Evolutionary conservation across 2,888 invertebrate genomes (phyloP), one percentile per base, ranked within the genome.

Genomic region (Meiosimyza platycephala): DNA sequence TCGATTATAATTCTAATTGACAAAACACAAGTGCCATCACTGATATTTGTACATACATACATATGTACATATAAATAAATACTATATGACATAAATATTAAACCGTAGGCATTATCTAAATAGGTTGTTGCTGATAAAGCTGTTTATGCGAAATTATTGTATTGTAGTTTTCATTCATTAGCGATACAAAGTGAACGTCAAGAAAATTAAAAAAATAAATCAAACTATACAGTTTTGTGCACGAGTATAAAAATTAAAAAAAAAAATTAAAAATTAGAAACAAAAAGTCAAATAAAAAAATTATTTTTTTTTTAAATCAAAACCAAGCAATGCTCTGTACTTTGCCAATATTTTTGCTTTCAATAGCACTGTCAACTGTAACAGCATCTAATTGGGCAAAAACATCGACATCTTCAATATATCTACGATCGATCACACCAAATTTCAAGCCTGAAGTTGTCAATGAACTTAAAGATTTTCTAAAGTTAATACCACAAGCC

Each of bases 401-500:
- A 28, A 28, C 28, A 4, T 28, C 28, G 4, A 28, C 3, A 4
- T 3, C 22, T 22, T 5, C 40, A 40, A 40, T 40, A 7, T 9
- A 40, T 5, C 7, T 40, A 9, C 40, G 1, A 40, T 40, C 40
- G 9, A 22, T 12, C 6, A 9, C 57, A 4, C 68, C 72, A 15
- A 74, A 74, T 59, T 72, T 78, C 52, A 82, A 84, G 2, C 83
- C 84, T 4, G 84, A 84, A 73, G 77, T 84, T 72, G 50, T 83
- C 13, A 73, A 77, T 11, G 85, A 84, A 71, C 63, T 83, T 11
- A 77, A 76, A 13, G 84, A 82, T 55, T 84, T 84, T 69, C 22
- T 77, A 0, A 60, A 78, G 22, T 78, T 84, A 9, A 84, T 84
- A 71, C 83, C 84, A 18, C 40, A 28, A 1, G 66, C 73, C 0